phyloP scores from a whole-genome alignment of 1,140 invertebrate species.

The Cyclargus thomasi region DNA sequence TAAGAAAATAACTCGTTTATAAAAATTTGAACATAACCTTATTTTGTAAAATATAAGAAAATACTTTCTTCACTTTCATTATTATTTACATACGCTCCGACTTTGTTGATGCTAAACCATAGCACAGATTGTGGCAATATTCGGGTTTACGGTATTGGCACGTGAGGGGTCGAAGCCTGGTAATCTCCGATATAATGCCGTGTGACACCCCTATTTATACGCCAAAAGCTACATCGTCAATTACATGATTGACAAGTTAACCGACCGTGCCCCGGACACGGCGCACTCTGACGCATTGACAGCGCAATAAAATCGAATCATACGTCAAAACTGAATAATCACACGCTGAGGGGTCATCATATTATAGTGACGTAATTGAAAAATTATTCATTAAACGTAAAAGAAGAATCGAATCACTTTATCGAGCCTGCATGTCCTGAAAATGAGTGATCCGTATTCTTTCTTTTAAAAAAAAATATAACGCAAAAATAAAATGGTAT shows the following conservation, averaged over 20 bases:
- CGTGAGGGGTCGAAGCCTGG: background rate
- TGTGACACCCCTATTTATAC: constrained; percentile 20
- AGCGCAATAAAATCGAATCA: constrained; percentile 37
- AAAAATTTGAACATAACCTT: too few relatives aligned
- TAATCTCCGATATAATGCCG: constrained; percentile 11
- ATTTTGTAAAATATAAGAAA: too few relatives aligned
- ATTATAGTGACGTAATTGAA: background rate
- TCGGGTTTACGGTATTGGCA: background rate
- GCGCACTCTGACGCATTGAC: constrained; percentile 37
- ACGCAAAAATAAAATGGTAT: too few relatives aligned
- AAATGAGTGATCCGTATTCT: too few relatives aligned
- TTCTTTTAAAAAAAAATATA: too few relatives aligned
- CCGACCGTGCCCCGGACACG: constrained; percentile 37
- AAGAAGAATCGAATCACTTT: too few relatives aligned
- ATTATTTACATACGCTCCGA: background rate
- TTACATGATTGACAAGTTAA: constrained; percentile 64
- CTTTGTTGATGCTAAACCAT: background rate
- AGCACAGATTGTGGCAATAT: background rate
- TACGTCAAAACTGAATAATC: constrained; percentile 30
- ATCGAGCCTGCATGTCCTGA: too few relatives aligned
- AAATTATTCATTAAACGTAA: background rate
- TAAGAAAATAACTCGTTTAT: too few relatives aligned
- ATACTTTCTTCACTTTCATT: too few relatives aligned
- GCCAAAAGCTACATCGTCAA: constrained; percentile 54
- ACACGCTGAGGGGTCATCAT: constrained; percentile 20